Base-by-base conservation (phyloP, 2,113 vertebrate genomes). In the Phylloscopus trochiloides region DNA sequence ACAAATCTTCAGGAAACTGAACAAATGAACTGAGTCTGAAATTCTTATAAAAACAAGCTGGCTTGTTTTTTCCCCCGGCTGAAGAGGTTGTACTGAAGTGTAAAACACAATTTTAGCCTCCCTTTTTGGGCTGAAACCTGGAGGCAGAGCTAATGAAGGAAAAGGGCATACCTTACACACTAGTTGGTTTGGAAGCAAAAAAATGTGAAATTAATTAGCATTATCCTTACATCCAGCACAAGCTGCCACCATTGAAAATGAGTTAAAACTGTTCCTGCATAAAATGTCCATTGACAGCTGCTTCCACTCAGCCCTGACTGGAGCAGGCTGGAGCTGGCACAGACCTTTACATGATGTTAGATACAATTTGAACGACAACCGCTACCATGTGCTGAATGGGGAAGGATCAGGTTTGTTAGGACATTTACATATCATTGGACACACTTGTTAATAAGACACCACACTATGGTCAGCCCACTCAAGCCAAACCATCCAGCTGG, bases 271-370 rank as follows among this genome's bases (percentile, higher is more conserved):
- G n/a, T 34, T 94, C 63, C 92, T 89, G 79, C 87, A 96, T 77
- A 91, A 95, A 96, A 92, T 17, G 31, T 6, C 48, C 59, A 66
- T 38, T 93, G 92, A 91, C 83, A 96, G 88, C 55, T 1, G 0
- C 88, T 88, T 94, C 67, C 94, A 78, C 82, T 38, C 58, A 21
- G 93, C 45, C 8, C 82, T 82, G 85, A 94, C 63, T 61, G 73
- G 75, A 79, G 93, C 70, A 19, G 76, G 70, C 80, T 80, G 76
- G 77, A 92, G 83, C 36, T 96, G 95, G 92, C 96, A 96, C 92
- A 36, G 76, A 11, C 67, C 50, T 62, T 88, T 58, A 50, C 10
- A 17, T 3, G 54, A 18, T 93, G 94, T 94, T 82, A 70, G 80
- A 92, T 26, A 58, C 83, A 96, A 94, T 95, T 83, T 92, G 55